These are phyloP conservation scores for Drosophila leonis DNA, from an alignment of 2,888 invertebrate species.

Conservation along the genomic window DNA sequence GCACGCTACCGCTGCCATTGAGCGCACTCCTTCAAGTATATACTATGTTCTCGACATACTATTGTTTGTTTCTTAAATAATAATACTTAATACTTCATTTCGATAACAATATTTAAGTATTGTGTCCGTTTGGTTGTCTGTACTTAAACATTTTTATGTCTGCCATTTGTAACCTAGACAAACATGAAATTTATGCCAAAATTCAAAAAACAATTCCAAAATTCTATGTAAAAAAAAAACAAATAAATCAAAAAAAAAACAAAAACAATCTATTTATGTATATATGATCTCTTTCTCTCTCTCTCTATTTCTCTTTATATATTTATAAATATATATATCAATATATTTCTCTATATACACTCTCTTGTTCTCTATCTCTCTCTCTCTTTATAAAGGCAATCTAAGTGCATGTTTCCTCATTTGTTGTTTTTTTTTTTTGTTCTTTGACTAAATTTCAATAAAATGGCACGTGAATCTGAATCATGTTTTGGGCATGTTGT, in stretches of 20 bases:
- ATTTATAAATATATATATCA: background rate
- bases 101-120: constrained; percentile 73
- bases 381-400: constrained; percentile 63
- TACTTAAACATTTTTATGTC: constrained; percentile 85
- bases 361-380: constrained; percentile 24
- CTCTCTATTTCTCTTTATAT: constrained; percentile 27
- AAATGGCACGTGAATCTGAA: constrained; percentile 53
- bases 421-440: constrained; percentile 29
- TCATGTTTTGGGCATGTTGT: constrained; percentile 60
- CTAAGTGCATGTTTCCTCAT: constrained; percentile 66
- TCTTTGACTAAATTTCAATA: constrained; percentile 34
- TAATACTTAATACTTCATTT: constrained; percentile 64
- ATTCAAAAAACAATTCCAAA: constrained; percentile 54
- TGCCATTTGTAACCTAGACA: constrained; percentile 80
- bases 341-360: constrained; percentile 14
- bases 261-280: constrained; percentile 43
- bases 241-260: constrained; percentile 37
- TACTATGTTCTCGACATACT: constrained; percentile 60
- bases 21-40: constrained; percentile 51
- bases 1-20: constrained; percentile 75
- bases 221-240: constrained; percentile 32
- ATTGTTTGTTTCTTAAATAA: constrained; percentile 64
- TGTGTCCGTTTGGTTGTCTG: constrained; percentile 84
- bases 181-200: constrained; percentile 67
- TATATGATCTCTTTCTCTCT: constrained; percentile 42